phyloP scores from a whole-genome alignment of 2,888 invertebrate genomes.

The Podotricha telesiphe region DNA sequence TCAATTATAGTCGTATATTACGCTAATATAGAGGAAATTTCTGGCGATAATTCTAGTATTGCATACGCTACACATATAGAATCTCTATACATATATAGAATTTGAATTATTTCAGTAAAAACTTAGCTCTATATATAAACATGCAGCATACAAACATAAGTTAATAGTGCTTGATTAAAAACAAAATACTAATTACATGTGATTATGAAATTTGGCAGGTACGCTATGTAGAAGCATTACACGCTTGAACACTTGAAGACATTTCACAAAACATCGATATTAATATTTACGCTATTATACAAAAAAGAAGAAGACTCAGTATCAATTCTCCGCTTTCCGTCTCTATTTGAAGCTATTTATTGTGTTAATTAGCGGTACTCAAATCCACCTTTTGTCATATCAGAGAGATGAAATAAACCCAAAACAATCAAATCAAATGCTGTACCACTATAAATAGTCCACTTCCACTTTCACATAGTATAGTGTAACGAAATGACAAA shows the following conservation, averaged over 20 bases:
- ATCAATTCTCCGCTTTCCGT: no score
- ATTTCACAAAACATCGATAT: no score
- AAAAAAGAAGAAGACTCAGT: no score
- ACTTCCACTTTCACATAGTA: constrained; percentile 3
- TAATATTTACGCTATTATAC: no score
- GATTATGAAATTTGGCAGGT: not conserved
- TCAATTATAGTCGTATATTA: constrained; percentile 19
- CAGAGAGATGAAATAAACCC: no score
- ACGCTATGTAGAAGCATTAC: not conserved
- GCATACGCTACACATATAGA: no score
- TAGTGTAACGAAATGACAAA: not conserved
- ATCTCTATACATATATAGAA: not conserved
- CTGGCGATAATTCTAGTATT: not conserved
- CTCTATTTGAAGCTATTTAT: no score
- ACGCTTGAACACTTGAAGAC: not conserved
- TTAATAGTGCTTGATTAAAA: not conserved
- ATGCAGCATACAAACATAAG: not conserved
- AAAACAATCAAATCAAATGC: no score
- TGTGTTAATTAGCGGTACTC: no score
- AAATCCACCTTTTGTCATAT: no score
- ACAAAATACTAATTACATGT: not conserved
- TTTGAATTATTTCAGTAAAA: not conserved
- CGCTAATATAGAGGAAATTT: constrained; percentile 17
- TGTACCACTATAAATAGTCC: no score
- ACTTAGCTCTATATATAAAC: not conserved